Evolutionary conservation across 2,888 invertebrate genomes (phyloP), one percentile per base, ranked within the genome.

Genomic region (Sesia apiformis): DNA sequence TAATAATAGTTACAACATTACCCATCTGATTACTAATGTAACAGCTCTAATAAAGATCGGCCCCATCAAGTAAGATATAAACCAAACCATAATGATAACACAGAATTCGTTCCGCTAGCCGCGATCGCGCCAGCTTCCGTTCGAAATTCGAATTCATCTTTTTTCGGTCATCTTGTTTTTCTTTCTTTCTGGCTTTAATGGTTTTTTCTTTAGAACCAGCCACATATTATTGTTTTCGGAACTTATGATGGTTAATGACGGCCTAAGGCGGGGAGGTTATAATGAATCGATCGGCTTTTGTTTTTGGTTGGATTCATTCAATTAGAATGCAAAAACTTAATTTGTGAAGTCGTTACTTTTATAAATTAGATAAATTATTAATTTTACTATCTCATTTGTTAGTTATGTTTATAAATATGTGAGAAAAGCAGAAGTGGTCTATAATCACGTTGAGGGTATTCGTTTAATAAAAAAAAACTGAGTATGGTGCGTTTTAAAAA

Each of bases 31-130:
- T 56, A 58, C 58, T 56, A 67, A 71, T 69, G 75, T 75, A 77
- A 75, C 72, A 73, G 60, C 61, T 61, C 55, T 69, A 70, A 71
- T 64, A 53, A 73, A 74, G 61, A 76, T 76, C 73, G 64, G 64
- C 63, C 56, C 57, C 55, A 64, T 65, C 68, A 66, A 78, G 72
- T 72, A 73, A 75, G 72, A 69, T 69, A 67, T 69, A 74, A 74
- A 75, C 69, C 62, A 54, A 53, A 49, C 55, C 66, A 66, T 81
- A 86, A 86, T 86, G 84, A 85, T 82, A 78, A 73, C 69, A 50
- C 55, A 61, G 70, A 70, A 85, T 87, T 86, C 84, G 87, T 85
- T 84, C 72, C 84, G 81, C 77, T 64, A 68, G 62, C 66, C 68
- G 63, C 69, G 66, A 69, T 54, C 63, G 64, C 63, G 63, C 62